Conservation (phyloP, 1,140 invertebrate genomes). For the Temnothorax nylanderi region DNA sequence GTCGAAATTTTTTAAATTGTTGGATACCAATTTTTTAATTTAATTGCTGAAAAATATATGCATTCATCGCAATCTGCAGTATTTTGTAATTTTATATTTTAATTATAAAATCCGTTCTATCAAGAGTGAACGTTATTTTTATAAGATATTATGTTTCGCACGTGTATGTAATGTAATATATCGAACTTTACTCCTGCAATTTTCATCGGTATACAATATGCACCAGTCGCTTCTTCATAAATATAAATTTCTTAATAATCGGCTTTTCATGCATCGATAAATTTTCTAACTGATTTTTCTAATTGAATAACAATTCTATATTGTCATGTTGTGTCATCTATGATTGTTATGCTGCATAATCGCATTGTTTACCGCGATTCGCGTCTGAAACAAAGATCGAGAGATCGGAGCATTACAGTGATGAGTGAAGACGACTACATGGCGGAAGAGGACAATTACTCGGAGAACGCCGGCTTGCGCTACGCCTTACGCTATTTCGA, state of each 20-base stretch:
- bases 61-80: neutral
- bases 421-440: neutral
- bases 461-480: neutral
- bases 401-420: neutral
- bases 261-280: neutral
- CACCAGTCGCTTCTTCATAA: neutral
- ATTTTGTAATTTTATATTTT: slow-evolving; percentile 2
- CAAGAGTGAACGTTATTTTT: neutral
- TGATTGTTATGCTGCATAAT: slow-evolving; percentile 68
- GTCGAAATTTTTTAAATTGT: neutral
- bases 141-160: neutral
- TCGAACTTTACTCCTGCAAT: neutral
- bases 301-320: neutral
- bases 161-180: neutral
- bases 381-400: slow-evolving; percentile 64
- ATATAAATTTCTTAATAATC: neutral
- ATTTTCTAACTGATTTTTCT: neutral
- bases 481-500: slow-evolving; percentile 29
- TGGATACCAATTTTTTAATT: neutral
- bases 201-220: neutral
- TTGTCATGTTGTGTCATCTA: neutral
- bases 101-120: neutral
- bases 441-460: slow-evolving; percentile 41
- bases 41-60: neutral
- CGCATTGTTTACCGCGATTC: slow-evolving; percentile 74